Conservation (phyloP, 2,797 vertebrate genomes). For the Botia almorhae region DNA sequence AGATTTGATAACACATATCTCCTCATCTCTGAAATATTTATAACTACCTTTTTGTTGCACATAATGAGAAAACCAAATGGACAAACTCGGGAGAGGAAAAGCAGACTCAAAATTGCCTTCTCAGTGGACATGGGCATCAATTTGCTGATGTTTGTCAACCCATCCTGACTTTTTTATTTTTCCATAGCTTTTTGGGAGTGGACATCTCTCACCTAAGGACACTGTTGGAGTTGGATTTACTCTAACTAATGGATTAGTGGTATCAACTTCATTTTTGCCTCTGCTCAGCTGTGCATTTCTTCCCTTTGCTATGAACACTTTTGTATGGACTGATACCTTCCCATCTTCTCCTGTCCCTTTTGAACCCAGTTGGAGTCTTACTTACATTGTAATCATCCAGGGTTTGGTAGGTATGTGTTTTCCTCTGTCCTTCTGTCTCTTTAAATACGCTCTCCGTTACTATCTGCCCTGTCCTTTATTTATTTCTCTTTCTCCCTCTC, state of each 20-base stretch:
- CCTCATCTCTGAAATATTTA: conserved; percentile 57
- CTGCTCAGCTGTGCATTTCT: conserved; percentile 55
- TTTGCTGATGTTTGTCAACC: conserved; percentile 40
- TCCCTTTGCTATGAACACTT: conserved; percentile 45
- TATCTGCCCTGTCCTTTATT: not conserved
- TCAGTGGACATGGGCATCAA: conserved; percentile 36
- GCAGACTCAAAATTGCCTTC: conserved; percentile 40
- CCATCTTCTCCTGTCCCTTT: conserved; percentile 67
- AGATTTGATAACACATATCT: conserved; percentile 60
- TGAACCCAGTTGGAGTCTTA: conserved; percentile 60
- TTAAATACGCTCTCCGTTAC: not conserved
- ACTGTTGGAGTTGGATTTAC: conserved; percentile 34
- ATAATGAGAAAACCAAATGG: conserved; percentile 50
- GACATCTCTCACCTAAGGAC: conserved; percentile 47
- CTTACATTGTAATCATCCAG: conserved; percentile 70
- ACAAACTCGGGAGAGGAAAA: conserved; percentile 36
- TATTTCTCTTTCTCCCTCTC: conserved; percentile 26
- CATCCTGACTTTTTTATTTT: conserved; percentile 41
- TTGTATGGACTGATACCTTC: conserved; percentile 47
- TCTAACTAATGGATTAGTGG: conserved; percentile 57
- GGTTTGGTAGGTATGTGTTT: conserved; percentile 68
- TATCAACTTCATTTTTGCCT: conserved; percentile 41
- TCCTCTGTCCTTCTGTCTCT: conserved; percentile 14
- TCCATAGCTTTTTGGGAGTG: conserved; percentile 56
- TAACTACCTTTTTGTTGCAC: conserved; percentile 48